Evolutionary conservation across 2,797 vertebrate genomes (phyloP), one percentile per base, ranked within the genome.

Genomic region (Cephalopachus bancanus): DNA sequence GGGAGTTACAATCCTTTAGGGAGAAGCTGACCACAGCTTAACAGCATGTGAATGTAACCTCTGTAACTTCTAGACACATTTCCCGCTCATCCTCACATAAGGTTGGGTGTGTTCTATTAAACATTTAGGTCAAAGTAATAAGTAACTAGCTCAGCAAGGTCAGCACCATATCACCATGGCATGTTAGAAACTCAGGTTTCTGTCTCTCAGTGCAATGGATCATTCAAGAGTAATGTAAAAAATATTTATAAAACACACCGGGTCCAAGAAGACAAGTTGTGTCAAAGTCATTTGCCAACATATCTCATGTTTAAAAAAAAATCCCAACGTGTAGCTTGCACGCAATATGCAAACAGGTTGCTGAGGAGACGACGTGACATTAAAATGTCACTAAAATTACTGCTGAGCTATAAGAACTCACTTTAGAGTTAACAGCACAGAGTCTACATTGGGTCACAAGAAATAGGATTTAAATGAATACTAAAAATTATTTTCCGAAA

Each of bases 331-430:
- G 83, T 65, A 86, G 19, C 14, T 83, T 55, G 24, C 59, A 64
- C 74, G 4, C 30, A 94, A 37, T 72, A 89, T 95, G n/a, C 72
- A 92, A 92, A 84, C 37, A 71, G 53, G 28, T 65, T 60, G 16
- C 81, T n/a, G 85, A 96, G 74, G 74, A 89, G 12, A 96, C 49
- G 14, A 65, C 62, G 75, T 71, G 78, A 85, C 33, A 91, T 92
- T 95, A 69, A 97, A 97, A 92, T 95, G 37, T 91, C 62, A 71
- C 76, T 91, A 83, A 96, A 83, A 87, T 88, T 83, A 85, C 37
- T 83, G 20, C 11, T 89, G 26, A 76, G 53, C 37, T 94, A 11
- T 55, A 91, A 91, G 30, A 95, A 84, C 20, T 88, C 10, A 59
- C 53, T 89, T 59, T 28, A 87, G 65, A 83, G 69, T 91, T 85